These are phyloP conservation scores for Drosophila lutescens DNA, from an alignment of 2,888 invertebrate genomes.

Conservation along the genomic window DNA sequence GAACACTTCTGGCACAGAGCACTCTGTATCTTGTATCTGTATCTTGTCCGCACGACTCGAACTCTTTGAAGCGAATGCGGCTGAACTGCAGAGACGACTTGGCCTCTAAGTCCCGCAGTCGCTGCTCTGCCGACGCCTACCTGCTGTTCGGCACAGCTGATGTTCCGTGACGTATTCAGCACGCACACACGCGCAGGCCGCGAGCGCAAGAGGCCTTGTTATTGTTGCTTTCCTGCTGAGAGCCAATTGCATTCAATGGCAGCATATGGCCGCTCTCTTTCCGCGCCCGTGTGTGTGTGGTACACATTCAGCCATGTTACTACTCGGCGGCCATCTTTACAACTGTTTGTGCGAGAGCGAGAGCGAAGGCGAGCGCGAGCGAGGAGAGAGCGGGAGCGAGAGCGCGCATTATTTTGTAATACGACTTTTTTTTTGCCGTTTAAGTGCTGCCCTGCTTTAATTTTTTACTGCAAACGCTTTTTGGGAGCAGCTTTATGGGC, in stretches of 20 bases:
- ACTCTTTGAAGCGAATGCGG: slow-evolving; percentile 1
- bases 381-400: slow-evolving; percentile 35
- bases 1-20: background rate
- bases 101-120: background rate
- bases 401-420: slow-evolving; percentile 69
- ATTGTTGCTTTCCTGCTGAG: slow-evolving; percentile 56
- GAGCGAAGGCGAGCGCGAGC: no score
- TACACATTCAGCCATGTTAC: slow-evolving; percentile 73
- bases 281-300: slow-evolving; percentile 38
- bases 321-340: slow-evolving; percentile 79
- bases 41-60: slow-evolving; percentile 1
- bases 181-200: slow-evolving; percentile 27
- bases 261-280: slow-evolving; percentile 56
- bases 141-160: slow-evolving; percentile 73
- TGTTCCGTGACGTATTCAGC: slow-evolving; percentile 67
- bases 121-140: slow-evolving; percentile 44
- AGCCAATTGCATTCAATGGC: slow-evolving; percentile 77
- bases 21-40: background rate
- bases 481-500: slow-evolving; percentile 41
- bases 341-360: slow-evolving; percentile 59
- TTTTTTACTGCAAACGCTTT: slow-evolving; percentile 62
- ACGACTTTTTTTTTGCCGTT: slow-evolving; percentile 22
- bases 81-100: background rate
- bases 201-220: slow-evolving; percentile 16
- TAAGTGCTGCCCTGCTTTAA: slow-evolving; percentile 71